Evolutionary conservation across 1,140 invertebrate genomes (phyloP), one percentile per base, ranked within the genome.

Genomic region (Parapsyche elsis): DNA sequence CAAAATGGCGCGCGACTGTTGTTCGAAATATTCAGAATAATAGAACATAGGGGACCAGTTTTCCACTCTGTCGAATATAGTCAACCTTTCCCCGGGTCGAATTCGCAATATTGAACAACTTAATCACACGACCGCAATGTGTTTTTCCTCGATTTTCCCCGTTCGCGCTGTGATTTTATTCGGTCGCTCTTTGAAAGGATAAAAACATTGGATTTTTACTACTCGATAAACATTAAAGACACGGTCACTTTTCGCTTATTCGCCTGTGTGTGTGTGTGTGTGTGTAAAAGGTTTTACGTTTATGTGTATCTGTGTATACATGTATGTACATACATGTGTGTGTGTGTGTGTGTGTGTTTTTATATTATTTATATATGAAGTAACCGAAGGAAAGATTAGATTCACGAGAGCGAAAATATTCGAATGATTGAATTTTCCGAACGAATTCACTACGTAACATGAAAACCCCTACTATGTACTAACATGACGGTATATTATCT

Each of bases 71-170:
- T 0, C 0, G 19, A 23, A 67, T 67, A 67, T 67, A 12, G 23
- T 67, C 24, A 24, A 61, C 64, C 64, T 12, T 0, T 26, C 10
- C 59, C 23, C 9, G 49, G 24, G 24, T 23, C 9, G 9, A 61
- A 23, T 1, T 61, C 59, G 16, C 59, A 23, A 67, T 24, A 67
- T 67, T 67, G 64, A 67, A 67, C 64, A 30, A 26, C 23, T 67
- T 67, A 67, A 67, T 67, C 64, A 67, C 64, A 23, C 23, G 23
- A 67, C 64, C 21, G 19, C 64, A 26, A 26, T 19, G 12, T 19
- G 24, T 23, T 67, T 67, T 30, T 26, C 57, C 9, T 61, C 16
- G 49, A 53, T 53, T 53, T 53, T 53, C 49, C 16, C 16, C 45
- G n/a, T n/a, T 38, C 30, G 30, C 2, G 7, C 30, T 38, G 30